phyloP scores from a whole-genome alignment of 1,140 invertebrate species.

The Drosophila sturtevanti region DNA sequence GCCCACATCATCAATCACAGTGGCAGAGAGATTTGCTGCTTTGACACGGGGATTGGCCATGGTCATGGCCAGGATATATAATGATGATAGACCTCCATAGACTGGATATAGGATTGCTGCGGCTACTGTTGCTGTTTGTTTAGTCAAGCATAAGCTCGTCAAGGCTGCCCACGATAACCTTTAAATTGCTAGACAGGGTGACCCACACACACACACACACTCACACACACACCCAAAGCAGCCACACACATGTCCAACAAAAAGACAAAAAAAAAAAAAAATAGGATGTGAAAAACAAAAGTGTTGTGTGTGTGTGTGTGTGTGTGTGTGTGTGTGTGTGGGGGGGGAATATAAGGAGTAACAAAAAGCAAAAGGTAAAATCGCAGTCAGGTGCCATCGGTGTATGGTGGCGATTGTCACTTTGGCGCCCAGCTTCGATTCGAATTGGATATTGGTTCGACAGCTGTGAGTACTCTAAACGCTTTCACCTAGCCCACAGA shows the following conservation, averaged over 20 bases:
- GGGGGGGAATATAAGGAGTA: not conserved
- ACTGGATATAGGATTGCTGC: not conserved
- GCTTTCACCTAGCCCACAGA: slow-evolving; percentile 23
- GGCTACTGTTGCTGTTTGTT: slow-evolving; percentile 41
- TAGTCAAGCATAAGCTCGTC: slow-evolving; percentile 73
- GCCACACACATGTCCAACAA: slow-evolving; percentile 16
- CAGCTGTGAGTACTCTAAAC: slow-evolving; percentile 43
- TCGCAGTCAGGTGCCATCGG: slow-evolving; percentile 33
- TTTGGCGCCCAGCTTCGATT: slow-evolving; percentile 50
- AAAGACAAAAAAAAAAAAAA: slow-evolving; percentile 5
- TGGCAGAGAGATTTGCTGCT: slow-evolving; percentile 23
- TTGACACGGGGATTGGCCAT: slow-evolving; percentile 9
- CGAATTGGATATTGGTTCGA: slow-evolving; percentile 24
- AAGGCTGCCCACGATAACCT: slow-evolving; percentile 72
- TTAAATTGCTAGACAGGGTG: slow-evolving; percentile 64
- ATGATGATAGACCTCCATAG: slow-evolving; percentile 45
- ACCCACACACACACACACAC: slow-evolving; percentile 27
- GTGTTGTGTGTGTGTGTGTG: too few relatives aligned
- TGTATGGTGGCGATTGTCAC: slow-evolving; percentile 61
- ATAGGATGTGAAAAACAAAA: slow-evolving; percentile 10
- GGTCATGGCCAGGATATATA: slow-evolving; percentile 19
- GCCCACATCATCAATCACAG: slow-evolving; percentile 71
- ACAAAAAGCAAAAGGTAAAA: slow-evolving; percentile 25
- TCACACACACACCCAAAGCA: not conserved
- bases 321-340: too few relatives aligned